Evolutionary conservation across 2,113 vertebrate genomes (phyloP).

Genomic region (Indicator indicator): DNA sequence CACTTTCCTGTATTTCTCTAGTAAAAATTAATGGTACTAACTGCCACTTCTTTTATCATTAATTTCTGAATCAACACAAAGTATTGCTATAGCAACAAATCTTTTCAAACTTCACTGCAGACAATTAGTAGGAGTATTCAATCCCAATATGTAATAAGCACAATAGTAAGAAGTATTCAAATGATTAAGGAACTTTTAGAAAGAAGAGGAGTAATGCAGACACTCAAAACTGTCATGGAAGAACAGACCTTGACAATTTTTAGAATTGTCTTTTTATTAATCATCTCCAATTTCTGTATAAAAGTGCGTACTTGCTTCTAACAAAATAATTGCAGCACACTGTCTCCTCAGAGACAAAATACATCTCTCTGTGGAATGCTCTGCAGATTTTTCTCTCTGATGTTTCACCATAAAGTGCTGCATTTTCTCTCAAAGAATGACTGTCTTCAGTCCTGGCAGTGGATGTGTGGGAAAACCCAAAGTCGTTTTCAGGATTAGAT

Average conservation of each 20-base stretch:
- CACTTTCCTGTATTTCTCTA: not conserved
- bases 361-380: not conserved
- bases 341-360: not conserved
- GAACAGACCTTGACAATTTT: conserved; percentile 10
- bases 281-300: not conserved
- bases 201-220: not conserved
- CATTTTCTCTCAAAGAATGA: not conserved
- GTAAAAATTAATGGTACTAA: conserved; percentile 47
- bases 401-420: not conserved
- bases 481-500: not conserved
- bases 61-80: conserved; percentile 26
- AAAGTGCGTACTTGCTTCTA: not conserved
- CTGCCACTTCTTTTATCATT: conserved; percentile 35
- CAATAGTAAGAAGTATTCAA: not conserved
- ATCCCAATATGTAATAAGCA: conserved; percentile 4
- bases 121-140: conserved; percentile 38
- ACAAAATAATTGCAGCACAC: conserved; percentile 11
- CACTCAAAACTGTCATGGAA: not conserved
- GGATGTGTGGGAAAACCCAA: not conserved
- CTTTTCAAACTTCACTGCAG: not conserved
- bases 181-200: conserved; percentile 23
- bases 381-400: not conserved
- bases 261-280: not conserved
- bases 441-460: not conserved
- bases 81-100: conserved; percentile 64